Evolutionary conservation across 2,797 vertebrate genomes (phyloP).

Genomic region (Gallinago solitaria): DNA sequence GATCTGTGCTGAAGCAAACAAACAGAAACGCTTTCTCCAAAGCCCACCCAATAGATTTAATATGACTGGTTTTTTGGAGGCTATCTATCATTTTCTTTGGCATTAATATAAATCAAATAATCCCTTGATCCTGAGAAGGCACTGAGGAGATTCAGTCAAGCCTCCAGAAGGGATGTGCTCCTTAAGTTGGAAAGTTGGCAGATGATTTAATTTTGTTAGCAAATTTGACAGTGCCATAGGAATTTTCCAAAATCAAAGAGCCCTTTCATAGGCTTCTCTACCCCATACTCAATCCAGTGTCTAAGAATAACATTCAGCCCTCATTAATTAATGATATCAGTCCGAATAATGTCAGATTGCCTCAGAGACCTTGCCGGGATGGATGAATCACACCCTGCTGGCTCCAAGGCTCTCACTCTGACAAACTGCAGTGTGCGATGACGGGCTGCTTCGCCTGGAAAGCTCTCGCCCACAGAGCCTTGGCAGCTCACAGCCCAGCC

Average conservation of each 20-base stretch:
- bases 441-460: background rate
- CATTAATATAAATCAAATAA: slow-evolving; percentile 35
- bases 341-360: slow-evolving; percentile 65
- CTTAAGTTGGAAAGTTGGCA: slow-evolving; percentile 59
- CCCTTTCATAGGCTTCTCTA: slow-evolving; percentile 61
- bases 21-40: background rate
- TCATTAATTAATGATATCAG: slow-evolving; percentile 73
- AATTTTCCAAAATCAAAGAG: slow-evolving; percentile 70
- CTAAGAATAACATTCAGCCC: slow-evolving; percentile 66
- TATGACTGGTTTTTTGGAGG: background rate
- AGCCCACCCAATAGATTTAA: background rate
- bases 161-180: slow-evolving; percentile 46
- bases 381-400: slow-evolving; percentile 44
- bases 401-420: slow-evolving; percentile 45
- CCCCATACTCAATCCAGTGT: slow-evolving; percentile 32
- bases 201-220: slow-evolving; percentile 53
- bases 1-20: background rate
- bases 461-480: background rate
- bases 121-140: slow-evolving; percentile 33
- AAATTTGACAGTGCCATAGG: slow-evolving; percentile 55
- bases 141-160: slow-evolving; percentile 32
- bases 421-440: slow-evolving; percentile 31
- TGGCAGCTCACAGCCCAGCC: background rate
- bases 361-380: slow-evolving; percentile 39
- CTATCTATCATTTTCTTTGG: background rate